These are phyloP conservation scores for Telmatochromis brachygnathus DNA, from an alignment of 2,113 vertebrate genomes.

Conservation along the genomic window DNA sequence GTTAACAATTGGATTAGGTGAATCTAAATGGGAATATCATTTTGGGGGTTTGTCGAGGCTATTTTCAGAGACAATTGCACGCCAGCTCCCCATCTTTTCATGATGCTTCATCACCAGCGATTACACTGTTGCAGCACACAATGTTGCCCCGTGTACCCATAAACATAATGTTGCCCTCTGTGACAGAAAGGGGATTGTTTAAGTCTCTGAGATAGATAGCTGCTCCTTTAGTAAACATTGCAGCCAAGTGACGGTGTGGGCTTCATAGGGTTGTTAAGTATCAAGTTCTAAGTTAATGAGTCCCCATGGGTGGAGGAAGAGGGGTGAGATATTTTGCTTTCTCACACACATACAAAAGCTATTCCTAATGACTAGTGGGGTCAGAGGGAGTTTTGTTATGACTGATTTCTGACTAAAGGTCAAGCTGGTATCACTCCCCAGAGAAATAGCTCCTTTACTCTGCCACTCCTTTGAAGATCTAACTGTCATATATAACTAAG, in stretches of 20 bases:
- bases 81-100: background rate
- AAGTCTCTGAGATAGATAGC: background rate
- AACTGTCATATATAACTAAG: background rate
- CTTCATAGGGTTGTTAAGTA: slow-evolving; percentile 25
- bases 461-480: background rate
- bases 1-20: slow-evolving; percentile 31
- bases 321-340: slow-evolving; percentile 13
- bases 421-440: background rate
- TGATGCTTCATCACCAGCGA: background rate
- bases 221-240: slow-evolving; percentile 37
- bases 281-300: slow-evolving; percentile 42
- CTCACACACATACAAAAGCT: background rate
- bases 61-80: background rate
- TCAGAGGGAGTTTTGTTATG: background rate
- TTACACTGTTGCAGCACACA: background rate
- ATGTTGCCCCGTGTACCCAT: background rate
- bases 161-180: background rate
- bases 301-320: slow-evolving; percentile 1
- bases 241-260: background rate
- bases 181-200: background rate
- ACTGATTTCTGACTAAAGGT: slow-evolving; percentile 31
- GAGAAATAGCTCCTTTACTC: background rate
- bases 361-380: background rate
- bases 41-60: background rate
- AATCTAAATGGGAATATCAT: slow-evolving; percentile 6